Evolutionary conservation across 2,797 vertebrate genomes (phyloP).

Genomic region (Pampus argenteus): DNA sequence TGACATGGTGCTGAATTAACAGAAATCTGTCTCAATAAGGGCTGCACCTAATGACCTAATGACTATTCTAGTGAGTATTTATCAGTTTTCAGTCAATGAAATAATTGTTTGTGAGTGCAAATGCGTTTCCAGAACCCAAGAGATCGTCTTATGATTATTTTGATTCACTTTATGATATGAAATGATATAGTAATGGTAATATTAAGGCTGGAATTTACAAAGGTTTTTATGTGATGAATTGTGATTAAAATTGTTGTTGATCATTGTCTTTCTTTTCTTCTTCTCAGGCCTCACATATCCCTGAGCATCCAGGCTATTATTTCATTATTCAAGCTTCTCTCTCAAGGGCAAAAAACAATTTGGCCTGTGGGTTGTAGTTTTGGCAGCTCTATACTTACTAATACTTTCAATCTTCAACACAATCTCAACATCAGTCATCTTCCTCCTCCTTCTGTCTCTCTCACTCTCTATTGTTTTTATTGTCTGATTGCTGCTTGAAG

Average conservation of each 20-base stretch:
- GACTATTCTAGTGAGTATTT: neutral
- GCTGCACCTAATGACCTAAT: neutral
- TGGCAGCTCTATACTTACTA: slow-evolving; percentile 32
- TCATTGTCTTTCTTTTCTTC: neutral
- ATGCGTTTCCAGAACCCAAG: neutral
- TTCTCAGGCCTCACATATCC: slow-evolving; percentile 6
- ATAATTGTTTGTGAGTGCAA: neutral
- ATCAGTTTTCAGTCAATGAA: neutral
- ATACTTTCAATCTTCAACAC: slow-evolving; percentile 30
- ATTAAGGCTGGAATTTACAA: no score
- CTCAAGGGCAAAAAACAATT: slow-evolving; percentile 53
- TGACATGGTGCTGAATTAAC: neutral
- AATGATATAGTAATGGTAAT: neutral
- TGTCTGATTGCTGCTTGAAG: slow-evolving; percentile 55
- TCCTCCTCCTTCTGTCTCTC: slow-evolving; percentile 17
- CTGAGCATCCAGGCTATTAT: slow-evolving; percentile 22
- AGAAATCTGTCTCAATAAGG: neutral
- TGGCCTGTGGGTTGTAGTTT: slow-evolving; percentile 20
- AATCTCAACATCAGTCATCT: slow-evolving; percentile 41
- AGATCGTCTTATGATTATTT: neutral
- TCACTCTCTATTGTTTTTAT: slow-evolving; percentile 30
- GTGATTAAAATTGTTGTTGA: neutral
- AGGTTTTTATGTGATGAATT: no score
- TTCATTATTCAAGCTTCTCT: slow-evolving; percentile 31
- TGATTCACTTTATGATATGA: neutral